Percentiles rank a stretch among this genome's conserved stretches.
Conservation (phyloP, 2,797 vertebrate genomes). For the Periophthalmus magnuspinnatus region DNA sequence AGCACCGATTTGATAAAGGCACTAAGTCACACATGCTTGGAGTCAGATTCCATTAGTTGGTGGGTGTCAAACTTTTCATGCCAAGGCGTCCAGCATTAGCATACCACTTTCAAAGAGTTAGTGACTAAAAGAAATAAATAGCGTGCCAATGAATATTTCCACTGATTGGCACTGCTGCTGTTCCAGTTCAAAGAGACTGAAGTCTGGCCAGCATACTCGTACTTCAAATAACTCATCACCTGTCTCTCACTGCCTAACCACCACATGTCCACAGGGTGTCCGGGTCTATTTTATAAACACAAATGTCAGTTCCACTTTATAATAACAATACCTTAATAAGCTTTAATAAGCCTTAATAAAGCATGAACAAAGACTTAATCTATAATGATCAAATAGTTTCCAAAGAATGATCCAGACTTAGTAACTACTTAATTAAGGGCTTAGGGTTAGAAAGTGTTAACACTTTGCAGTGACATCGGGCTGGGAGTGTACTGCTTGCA, state of each 20-base stretch:
- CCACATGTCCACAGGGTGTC: constrained; percentile 14
- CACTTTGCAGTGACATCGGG: too few species aligned
- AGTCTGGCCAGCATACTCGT: constrained; percentile 20
- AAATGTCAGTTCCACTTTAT: too few species aligned
- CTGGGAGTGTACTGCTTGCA: too few species aligned
- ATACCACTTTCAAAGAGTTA: constrained; percentile 28
- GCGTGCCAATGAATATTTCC: constrained; percentile 55
- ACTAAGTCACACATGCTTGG: constrained; percentile 7
- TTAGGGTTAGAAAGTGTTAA: too few species aligned
- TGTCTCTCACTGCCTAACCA: constrained; percentile 9
- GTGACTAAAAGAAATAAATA: constrained; percentile 44
- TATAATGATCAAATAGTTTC: too few species aligned
- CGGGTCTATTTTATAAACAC: background rate
- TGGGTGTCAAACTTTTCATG: constrained; percentile 16
- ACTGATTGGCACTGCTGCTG: constrained; percentile 40
- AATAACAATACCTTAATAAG: too few species aligned
- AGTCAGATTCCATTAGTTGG: constrained; percentile 10
- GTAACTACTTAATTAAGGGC: too few species aligned
- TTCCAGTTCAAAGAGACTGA: constrained; percentile 43
- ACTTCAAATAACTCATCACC: constrained; percentile 40
- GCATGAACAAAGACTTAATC: too few species aligned
- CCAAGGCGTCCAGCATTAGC: constrained; percentile 22
- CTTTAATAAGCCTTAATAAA: too few species aligned
- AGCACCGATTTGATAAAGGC: constrained; percentile 1
- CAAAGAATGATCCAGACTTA: too few species aligned